Evolutionary conservation across 2,888 invertebrate genomes (phyloP), one percentile per base, ranked within the genome.

Genomic region (Tetheella fluctuosa): DNA sequence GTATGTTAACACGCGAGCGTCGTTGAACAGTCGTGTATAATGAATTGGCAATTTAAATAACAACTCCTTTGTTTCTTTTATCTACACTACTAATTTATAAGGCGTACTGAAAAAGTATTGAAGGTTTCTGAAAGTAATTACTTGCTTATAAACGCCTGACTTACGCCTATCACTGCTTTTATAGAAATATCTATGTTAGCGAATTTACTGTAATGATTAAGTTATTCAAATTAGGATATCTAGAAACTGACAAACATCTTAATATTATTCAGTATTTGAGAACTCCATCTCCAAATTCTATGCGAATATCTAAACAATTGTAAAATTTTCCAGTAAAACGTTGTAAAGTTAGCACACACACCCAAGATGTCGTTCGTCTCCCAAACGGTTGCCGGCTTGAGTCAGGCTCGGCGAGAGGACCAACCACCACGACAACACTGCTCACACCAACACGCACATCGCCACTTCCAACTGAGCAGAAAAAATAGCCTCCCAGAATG

Each of bases 351-450:
- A 59, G 58, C 60, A 53, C 61, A 64, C 70, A 76, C 60, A 53
- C 61, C 63, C 70, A 77, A 71, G 76, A 94, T 94, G 94, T 94
- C 94, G 69, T 94, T 94, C 86, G 92, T 94, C 70, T 94, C 94
- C 48, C 94, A 94, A 90, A 94, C 94, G 52, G 94, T 94, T 63
- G 94, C 94, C 25, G 94, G 93, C 53, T 83, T 94, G 80, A 92
- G 91, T 73, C 91, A 92, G 72, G 77, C 88, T 42, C 80, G 90
- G 1, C 88, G 90, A n/a, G 89, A 90, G 60, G 91, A 92, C 39
- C 82, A 83, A 0, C 86, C 90, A 3, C 90, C 91, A 0, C 78
- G 90, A 39, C 93, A 93, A 71, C 93, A 93, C 81, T 93, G 93
- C 84, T 90, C 92, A 1, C 92, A 93, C 70, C 91, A 89, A 72